Evolutionary conservation across 2,888 invertebrate species (phyloP).

Genomic region (Crepidodera aurea): DNA sequence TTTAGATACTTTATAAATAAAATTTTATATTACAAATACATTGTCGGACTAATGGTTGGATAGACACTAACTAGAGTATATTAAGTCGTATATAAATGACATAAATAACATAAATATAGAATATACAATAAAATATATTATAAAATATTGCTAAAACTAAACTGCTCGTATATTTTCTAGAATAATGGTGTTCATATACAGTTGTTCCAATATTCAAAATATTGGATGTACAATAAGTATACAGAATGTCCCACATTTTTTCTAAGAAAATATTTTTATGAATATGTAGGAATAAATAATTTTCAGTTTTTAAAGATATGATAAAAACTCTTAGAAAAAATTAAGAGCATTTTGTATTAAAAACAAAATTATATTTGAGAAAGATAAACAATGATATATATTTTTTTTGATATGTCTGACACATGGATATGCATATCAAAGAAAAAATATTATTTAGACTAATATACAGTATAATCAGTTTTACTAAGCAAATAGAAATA

Average conservation of each 20-base stretch:
- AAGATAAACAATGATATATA: neutral
- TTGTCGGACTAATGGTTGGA: neutral
- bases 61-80: neutral
- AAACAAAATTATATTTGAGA: neutral
- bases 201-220: neutral
- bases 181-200: slow-evolving; percentile 3
- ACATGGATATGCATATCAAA: too few relatives aligned
- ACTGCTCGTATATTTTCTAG: neutral
- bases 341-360: neutral
- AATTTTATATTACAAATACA: too few relatives aligned
- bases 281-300: too few relatives aligned
- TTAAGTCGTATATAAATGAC: neutral
- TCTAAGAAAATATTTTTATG: neutral
- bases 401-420: neutral
- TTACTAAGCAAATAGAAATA: too few relatives aligned
- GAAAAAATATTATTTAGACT: too few relatives aligned
- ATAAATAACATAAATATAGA: slow-evolving; percentile 3
- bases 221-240: neutral
- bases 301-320: too few relatives aligned
- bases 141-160: neutral
- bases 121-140: neutral
- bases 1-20: too few relatives aligned
- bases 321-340: too few relatives aligned
- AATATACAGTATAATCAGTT: too few relatives aligned
- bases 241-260: neutral